These are phyloP conservation scores for Boloria selene DNA, from an alignment of 2,888 invertebrate genomes.

Conservation along the genomic window DNA sequence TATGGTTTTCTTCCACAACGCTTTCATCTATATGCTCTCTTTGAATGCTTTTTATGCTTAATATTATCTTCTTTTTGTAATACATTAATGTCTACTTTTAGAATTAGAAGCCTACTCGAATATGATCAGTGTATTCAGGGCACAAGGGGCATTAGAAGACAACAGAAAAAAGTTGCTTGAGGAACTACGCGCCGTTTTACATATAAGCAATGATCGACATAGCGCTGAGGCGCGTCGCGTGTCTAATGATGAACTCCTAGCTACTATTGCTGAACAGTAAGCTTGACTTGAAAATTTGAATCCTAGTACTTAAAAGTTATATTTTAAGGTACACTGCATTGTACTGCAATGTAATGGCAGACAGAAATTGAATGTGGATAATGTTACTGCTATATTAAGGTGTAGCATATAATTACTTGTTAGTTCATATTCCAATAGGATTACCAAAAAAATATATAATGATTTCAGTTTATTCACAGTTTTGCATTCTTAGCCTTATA, in stretches of 20 bases:
- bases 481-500: slow-evolving; percentile 47
- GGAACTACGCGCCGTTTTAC: slow-evolving; percentile 90
- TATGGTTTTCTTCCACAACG: slow-evolving; percentile 68
- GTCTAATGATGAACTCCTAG: slow-evolving; percentile 94
- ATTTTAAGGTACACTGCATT: slow-evolving; percentile 56
- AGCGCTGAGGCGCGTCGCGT: slow-evolving; percentile 95
- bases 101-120: slow-evolving; percentile 96
- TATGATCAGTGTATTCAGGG: slow-evolving; percentile 94
- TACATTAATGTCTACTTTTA: slow-evolving; percentile 72
- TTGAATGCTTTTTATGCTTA: slow-evolving; percentile 44
- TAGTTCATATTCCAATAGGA: slow-evolving; percentile 27
- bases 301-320: slow-evolving; percentile 61
- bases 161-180: slow-evolving; percentile 92
- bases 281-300: slow-evolving; percentile 59
- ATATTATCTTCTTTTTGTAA: slow-evolving; percentile 43
- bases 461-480: not conserved
- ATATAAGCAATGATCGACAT: slow-evolving; percentile 95
- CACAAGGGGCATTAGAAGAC: slow-evolving; percentile 93
- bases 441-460: slow-evolving; percentile 8
- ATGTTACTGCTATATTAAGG: slow-evolving; percentile 4
- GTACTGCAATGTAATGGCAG: slow-evolving; percentile 70
- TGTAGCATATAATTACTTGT: not conserved
- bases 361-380: slow-evolving; percentile 46
- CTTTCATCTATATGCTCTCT: slow-evolving; percentile 49
- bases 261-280: slow-evolving; percentile 95